Percentiles rank a stretch among this genome's conserved stretches.
phyloP scores from a whole-genome alignment of 23 tunicate species.

The Ciona savignyi region DNA sequence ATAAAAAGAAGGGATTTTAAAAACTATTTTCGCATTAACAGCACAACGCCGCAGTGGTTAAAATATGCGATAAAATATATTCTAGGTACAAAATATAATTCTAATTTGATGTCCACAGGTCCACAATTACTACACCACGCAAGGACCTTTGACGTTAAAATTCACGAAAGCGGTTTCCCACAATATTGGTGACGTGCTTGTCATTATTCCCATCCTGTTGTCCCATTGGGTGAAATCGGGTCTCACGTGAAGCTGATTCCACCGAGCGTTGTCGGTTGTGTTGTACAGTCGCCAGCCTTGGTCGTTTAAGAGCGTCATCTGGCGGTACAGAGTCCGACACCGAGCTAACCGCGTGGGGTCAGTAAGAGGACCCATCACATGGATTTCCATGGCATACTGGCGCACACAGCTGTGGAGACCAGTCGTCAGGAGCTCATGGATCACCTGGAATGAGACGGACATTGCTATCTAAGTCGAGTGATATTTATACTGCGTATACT shows the following conservation, averaged over 20 bases:
- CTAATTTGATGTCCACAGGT: neutral
- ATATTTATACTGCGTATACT: too few species aligned
- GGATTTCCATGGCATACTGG: conserved; percentile 42
- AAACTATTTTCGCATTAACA: too few species aligned
- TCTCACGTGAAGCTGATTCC: neutral
- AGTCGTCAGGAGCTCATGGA: conserved; percentile 34
- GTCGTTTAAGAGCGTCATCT: conserved; percentile 15
- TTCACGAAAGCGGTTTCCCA: conserved; percentile 65
- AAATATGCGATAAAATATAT: too few species aligned
- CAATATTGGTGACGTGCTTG: conserved; percentile 5
- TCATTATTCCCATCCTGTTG: neutral
- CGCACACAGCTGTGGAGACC: conserved; percentile 58
- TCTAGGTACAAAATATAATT: too few species aligned
- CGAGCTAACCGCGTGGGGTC: conserved; percentile 8
- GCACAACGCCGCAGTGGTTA: too few species aligned
- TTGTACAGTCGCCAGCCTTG: conserved; percentile 27
- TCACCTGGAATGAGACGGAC: too few species aligned
- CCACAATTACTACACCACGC: neutral
- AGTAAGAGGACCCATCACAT: conserved; percentile 27
- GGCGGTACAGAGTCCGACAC: conserved; percentile 14
- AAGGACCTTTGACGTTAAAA: conserved; percentile 19
- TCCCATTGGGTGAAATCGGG: neutral
- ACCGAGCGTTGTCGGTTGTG: conserved; percentile 41
- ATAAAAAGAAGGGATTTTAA: too few species aligned
- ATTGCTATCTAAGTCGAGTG: too few species aligned